Base-by-base conservation (phyloP, 2,113 vertebrate genomes). In the Toxostoma redivivum region DNA sequence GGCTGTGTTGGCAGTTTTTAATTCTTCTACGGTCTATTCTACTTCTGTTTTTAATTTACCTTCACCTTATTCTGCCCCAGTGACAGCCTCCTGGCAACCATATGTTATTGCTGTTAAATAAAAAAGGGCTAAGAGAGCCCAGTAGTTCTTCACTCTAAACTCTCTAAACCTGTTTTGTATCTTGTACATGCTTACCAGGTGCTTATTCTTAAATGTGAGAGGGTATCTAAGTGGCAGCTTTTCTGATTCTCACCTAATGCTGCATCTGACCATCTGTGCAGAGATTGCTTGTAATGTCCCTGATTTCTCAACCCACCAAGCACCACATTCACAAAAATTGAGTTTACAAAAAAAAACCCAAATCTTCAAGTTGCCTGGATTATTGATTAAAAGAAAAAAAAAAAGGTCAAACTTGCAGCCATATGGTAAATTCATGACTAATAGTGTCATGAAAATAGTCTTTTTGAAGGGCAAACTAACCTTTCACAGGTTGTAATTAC, bases 11-110 rank as follows among this genome's bases (percentile, higher is more conserved):
- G 86, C 71, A 92, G 65, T 53, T 93, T 94, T 97, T 94, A 88
- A 93, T 92, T 97, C 91, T 81, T 95, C 76, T 94, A 71, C 96
- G 94, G 64, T 93, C 88, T 93, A 72, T 90, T 97, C 48, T 74
- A 82, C 85, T 95, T 97, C 94, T 98, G 96, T 12, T 97, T 96
- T 92, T 78, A 89, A 97, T 97, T 98, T 97, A 77, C 82, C 91
- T 97, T 90, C 90, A 65, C 53, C 93, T 87, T 61, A 90, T 76
- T 65, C 28, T 95, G 79, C 86, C 77, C 50, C 70, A 74, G 7
- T 57, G 45, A 83, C 30, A 54, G 51, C 13, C 80, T 81, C 81
- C 44, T 74, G 82, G 25, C 65, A 85, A 77, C 88, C 95, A 94
- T 95, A 95, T 95, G 94, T 62, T 90, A 20, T 79, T 74, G 25